Conservation (phyloP, 1,140 invertebrate genomes). For the Macrocentrus cingulum region DNA sequence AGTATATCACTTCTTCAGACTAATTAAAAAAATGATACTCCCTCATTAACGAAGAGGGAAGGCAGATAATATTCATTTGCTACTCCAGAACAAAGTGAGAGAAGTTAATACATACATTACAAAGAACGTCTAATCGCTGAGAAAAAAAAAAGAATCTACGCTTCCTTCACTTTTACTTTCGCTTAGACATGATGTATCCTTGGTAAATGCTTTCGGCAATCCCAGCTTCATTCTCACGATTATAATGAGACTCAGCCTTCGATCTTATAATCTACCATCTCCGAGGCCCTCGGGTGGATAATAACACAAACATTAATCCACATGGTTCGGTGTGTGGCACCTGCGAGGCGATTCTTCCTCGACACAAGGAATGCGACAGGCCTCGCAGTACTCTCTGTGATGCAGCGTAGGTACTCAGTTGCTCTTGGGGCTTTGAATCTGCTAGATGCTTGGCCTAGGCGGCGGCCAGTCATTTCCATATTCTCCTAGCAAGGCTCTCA, state of each 20-base stretch:
- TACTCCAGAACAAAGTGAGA: not conserved
- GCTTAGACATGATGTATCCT: not conserved
- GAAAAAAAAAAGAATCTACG: too few relatives aligned
- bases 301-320: conserved; percentile 19
- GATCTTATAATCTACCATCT: conserved; percentile 13
- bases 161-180: conserved; percentile 4
- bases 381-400: not conserved
- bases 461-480: conserved; percentile 1
- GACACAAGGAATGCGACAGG: conserved; percentile 20
- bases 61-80: not conserved
- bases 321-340: conserved; percentile 12
- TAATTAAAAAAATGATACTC: too few relatives aligned
- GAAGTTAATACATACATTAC: not conserved
- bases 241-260: conserved; percentile 15
- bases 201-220: conserved; percentile 12
- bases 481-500: conserved; percentile 12
- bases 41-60: too few relatives aligned
- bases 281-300: conserved; percentile 1
- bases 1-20: too few relatives aligned
- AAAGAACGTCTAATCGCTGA: not conserved
- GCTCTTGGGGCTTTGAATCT: not conserved
- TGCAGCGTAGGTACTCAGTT: not conserved
- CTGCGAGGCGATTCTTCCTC: conserved; percentile 18
- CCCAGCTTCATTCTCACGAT: conserved; percentile 15
- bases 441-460: not conserved